These are phyloP conservation scores for Lemur catta DNA, from an alignment of 2,797 vertebrate species.

Conservation along the genomic window DNA sequence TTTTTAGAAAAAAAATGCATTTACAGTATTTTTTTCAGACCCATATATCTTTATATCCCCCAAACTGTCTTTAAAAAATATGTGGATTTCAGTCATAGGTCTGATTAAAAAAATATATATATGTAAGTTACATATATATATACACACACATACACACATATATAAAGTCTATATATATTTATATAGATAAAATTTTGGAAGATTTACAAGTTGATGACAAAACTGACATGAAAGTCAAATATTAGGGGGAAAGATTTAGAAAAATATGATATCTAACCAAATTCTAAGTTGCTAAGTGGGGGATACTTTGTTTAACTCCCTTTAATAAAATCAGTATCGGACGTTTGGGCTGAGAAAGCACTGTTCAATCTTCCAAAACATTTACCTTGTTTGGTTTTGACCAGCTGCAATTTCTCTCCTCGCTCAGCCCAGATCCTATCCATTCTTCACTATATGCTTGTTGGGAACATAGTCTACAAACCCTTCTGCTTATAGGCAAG, in stretches of 20 bases:
- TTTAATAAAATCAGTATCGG: slow-evolving; percentile 46
- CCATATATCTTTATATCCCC: not conserved
- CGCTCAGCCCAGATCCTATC: slow-evolving; percentile 60
- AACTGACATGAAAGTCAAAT: not conserved
- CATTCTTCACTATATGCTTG: slow-evolving; percentile 64
- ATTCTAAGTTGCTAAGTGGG: not conserved
- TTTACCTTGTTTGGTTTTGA: slow-evolving; percentile 76
- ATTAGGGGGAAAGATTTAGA: not conserved
- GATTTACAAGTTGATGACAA: not conserved
- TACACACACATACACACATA: not conserved
- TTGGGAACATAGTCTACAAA: slow-evolving; percentile 64
- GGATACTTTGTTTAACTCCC: slow-evolving; percentile 12
- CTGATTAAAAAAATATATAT: not conserved
- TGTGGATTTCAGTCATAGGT: not conserved
- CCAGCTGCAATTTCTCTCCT: slow-evolving; percentile 70
- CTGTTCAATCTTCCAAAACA: slow-evolving; percentile 66
- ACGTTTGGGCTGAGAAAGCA: slow-evolving; percentile 45
- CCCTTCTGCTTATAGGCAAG: slow-evolving; percentile 45
- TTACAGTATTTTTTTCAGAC: not conserved
- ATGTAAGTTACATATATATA: not conserved
- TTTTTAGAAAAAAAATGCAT: not conserved
- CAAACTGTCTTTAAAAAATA: slow-evolving; percentile 1
- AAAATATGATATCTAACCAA: not conserved
- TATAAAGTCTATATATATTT: not conserved
- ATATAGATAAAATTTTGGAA: not conserved